Percentiles rank a stretch among this genome's conserved stretches.
These are phyloP conservation scores for Himalopsyche japonica DNA, from an alignment of 2,888 invertebrate genomes.

Conservation along the genomic window DNA sequence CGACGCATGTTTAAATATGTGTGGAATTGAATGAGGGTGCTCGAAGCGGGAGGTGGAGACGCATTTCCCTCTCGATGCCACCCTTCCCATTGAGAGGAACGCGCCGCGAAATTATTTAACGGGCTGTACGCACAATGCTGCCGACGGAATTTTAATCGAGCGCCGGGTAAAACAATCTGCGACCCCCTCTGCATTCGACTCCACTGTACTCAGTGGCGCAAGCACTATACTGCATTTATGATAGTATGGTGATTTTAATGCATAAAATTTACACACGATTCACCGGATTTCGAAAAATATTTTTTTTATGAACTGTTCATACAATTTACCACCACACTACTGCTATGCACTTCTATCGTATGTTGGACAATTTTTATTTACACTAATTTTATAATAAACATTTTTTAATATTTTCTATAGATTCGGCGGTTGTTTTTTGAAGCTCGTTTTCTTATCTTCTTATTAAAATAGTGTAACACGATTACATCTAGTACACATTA, in stretches of 20 bases:
- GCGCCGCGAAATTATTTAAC: constrained; percentile 39
- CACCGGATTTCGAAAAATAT: no score
- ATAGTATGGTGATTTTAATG: neutral
- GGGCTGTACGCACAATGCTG: constrained; percentile 37
- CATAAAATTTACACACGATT: no score
- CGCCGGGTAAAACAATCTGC: constrained; percentile 38
- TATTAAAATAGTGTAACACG: no score
- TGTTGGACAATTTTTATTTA: no score
- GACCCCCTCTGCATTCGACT: constrained; percentile 17
- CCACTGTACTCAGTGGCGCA: neutral
- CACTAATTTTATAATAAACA: no score
- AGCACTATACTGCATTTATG: neutral
- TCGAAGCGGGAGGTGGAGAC: neutral
- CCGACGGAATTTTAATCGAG: constrained; percentile 39
- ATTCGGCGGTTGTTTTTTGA: no score
- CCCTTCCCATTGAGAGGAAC: neutral
- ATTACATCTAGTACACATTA: no score
- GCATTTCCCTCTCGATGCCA: constrained; percentile 6
- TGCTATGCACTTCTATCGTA: no score
- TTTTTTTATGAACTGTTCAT: no score
- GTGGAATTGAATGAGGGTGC: constrained; percentile 28
- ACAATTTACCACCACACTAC: no score
- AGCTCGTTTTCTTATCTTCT: no score
- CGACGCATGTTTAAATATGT: constrained; percentile 17
- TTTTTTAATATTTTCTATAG: no score